Evolutionary conservation across 2,113 vertebrate genomes (phyloP), one percentile per base, ranked within the genome.

Genomic region (Ptychochromis oligacanthus): DNA sequence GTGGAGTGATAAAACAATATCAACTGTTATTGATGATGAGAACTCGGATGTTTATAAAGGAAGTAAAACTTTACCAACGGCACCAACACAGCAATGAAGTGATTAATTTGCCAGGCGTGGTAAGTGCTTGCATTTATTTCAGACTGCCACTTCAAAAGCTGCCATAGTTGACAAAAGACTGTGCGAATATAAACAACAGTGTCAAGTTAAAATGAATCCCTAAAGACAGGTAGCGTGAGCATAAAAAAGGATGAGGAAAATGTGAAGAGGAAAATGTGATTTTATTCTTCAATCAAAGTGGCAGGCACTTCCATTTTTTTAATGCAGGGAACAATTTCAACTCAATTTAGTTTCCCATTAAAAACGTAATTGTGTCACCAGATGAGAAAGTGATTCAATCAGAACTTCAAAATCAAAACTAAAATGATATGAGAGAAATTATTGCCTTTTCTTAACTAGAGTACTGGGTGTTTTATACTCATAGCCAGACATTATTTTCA

Each of bases 311-410:
- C 43, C 2, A n/a, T 54, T 49, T 64, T 85, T 84, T 86, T 65
- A 88, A 85, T 57, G 43, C 26, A 26, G 54, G 83, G 61, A 80
- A 91, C 83, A 86, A 90, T 92, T 90, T 90, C 81, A 54, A 82
- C 84, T 90, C 89, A 80, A 80, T 93, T 91, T 91, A 79, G 61
- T 83, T 87, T 87, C 75, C 75, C 81, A 90, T 91, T 92, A 89
- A 90, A 92, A 89, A 84, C 83, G 38, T 88, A 89, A 94, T 92
- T 88, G 82, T 55, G 11, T 59, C 56, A 75, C 46, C 38, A 62
- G 83, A 87, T 82, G 89, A 88, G 81, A 90, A 75, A 88, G 62
- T 54, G 77, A 89, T 79, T 92, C 85, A 89, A 91, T 91, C 84
- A 86, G 79, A 88, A 90, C 85, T 85, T 89, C 54, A 70, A 83